phyloP scores from a whole-genome alignment of 2,888 invertebrate species.

The Alviniconcha strummeri region DNA sequence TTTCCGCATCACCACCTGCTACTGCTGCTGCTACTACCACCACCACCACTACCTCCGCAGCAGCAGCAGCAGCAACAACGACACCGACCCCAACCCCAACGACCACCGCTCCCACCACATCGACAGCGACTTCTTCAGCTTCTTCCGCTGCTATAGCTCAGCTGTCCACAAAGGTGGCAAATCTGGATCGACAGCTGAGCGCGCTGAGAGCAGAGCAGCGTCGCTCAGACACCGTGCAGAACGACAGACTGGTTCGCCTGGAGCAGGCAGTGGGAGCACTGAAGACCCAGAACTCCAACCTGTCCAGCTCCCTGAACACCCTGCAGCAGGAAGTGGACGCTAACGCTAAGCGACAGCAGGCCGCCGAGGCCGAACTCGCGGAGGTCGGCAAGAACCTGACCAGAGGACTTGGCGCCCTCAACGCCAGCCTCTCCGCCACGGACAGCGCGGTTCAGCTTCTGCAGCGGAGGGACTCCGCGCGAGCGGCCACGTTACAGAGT shows the following conservation, averaged over 20 bases:
- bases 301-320: neutral
- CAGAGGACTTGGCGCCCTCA: neutral
- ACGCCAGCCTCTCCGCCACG: slow-evolving; percentile 5
- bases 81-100: neutral
- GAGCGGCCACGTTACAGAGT: neutral
- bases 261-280: slow-evolving; percentile 4
- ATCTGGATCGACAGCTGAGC: slow-evolving; percentile 2
- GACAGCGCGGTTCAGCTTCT: neutral
- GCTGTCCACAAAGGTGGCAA: neutral
- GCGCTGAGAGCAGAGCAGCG: slow-evolving; percentile 6
- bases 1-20: neutral
- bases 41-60: neutral
- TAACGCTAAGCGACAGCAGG: neutral
- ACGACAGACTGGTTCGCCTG: neutral
- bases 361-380: neutral
- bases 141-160: neutral
- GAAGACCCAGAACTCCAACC: neutral
- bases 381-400: neutral
- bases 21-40: neutral
- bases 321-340: neutral
- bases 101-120: neutral
- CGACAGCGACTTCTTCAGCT: neutral
- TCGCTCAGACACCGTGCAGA: neutral
- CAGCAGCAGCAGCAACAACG: neutral
- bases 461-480: neutral